Evolutionary conservation across 2,888 invertebrate genomes (phyloP).

Genomic region (Pedicia rivosa): DNA sequence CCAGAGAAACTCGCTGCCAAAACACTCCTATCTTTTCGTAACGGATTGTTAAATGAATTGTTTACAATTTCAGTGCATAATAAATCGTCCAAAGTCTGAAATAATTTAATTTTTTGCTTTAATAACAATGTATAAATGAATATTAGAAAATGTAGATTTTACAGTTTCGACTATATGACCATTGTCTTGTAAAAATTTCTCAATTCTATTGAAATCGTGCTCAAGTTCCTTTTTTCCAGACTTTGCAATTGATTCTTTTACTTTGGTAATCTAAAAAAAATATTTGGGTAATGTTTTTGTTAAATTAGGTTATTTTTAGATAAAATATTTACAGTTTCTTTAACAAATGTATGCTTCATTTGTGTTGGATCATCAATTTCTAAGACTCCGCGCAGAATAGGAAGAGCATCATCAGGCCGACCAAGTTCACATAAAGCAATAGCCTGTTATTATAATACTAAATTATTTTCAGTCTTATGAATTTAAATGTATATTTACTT

Average conservation of each 20-base stretch:
- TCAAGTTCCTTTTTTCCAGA: slow-evolving; percentile 34
- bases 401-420: slow-evolving; percentile 45
- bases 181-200: slow-evolving; percentile 35
- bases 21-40: slow-evolving; percentile 6
- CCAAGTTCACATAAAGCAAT: slow-evolving; percentile 41
- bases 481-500: no score
- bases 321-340: no score
- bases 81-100: slow-evolving; percentile 11
- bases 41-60: slow-evolving; percentile 5
- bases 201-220: slow-evolving; percentile 38
- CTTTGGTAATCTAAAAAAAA: slow-evolving; percentile 32
- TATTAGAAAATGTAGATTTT: not conserved
- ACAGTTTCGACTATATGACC: slow-evolving; percentile 11
- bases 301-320: slow-evolving; percentile 23
- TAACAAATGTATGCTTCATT: slow-evolving; percentile 41
- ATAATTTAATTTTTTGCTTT: not conserved
- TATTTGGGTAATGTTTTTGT: slow-evolving; percentile 5
- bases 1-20: slow-evolving; percentile 9
- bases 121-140: not conserved
- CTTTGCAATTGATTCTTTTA: slow-evolving; percentile 34
- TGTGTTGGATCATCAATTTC: slow-evolving; percentile 37
- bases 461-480: no score
- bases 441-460: no score
- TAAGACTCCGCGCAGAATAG: slow-evolving; percentile 38
- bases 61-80: slow-evolving; percentile 11